These are phyloP conservation scores for Chromis chromis DNA, from an alignment of 2,797 vertebrate species.

Conservation along the genomic window DNA sequence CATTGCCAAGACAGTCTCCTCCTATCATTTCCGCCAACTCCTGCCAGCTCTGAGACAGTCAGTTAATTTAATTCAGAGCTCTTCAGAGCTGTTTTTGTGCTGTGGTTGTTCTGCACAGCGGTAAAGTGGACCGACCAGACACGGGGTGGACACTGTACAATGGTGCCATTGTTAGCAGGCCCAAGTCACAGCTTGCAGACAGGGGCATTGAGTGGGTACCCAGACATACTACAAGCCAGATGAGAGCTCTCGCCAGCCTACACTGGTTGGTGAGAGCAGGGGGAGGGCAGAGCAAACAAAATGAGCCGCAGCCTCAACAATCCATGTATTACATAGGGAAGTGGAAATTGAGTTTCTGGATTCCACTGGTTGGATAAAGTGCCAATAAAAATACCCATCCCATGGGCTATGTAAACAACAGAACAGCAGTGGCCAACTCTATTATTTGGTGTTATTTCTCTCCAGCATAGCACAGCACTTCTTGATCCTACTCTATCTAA, in stretches of 20 bases:
- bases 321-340: constrained; percentile 44
- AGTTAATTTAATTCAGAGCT: constrained; percentile 29
- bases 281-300: constrained; percentile 61
- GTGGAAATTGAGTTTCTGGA: constrained; percentile 72
- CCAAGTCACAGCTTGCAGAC: constrained; percentile 50
- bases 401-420: constrained; percentile 68
- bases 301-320: constrained; percentile 54
- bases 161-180: constrained; percentile 57
- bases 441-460: constrained; percentile 62
- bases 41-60: constrained; percentile 40
- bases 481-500: constrained; percentile 61
- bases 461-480: constrained; percentile 35
- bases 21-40: constrained; percentile 49
- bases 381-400: constrained; percentile 67
- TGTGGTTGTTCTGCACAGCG: constrained; percentile 18
- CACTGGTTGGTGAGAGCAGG: constrained; percentile 37
- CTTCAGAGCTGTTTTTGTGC: constrained; percentile 45
- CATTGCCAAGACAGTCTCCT: constrained; percentile 40
- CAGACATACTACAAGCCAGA: constrained; percentile 62
- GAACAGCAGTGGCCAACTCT: constrained; percentile 42
- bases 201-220: constrained; percentile 49
- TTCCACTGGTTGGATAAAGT: constrained; percentile 60
- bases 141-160: constrained; percentile 50
- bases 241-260: constrained; percentile 46
- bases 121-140: constrained; percentile 31